A percentile compares a stretch with the other conserved stretches of the same genome.
phyloP scores from a whole-genome alignment of 2,797 vertebrate genomes.

The Megaceryle alcyon region DNA sequence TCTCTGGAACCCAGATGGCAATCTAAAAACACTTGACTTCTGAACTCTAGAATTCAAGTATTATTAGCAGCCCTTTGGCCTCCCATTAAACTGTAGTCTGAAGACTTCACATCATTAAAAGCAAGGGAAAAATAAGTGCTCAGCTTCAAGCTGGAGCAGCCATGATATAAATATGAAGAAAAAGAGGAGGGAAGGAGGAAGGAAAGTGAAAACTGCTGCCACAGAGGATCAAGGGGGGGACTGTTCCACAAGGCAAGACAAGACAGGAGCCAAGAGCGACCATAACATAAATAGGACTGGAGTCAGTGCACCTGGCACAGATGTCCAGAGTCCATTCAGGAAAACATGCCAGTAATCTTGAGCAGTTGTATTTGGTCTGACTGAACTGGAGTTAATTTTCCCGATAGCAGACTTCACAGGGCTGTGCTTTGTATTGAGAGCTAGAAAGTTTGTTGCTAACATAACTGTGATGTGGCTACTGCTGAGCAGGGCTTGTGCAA shows the following conservation, averaged over 20 bases:
- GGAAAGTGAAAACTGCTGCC: not conserved
- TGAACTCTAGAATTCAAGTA: slow-evolving; percentile 48
- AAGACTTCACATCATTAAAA: slow-evolving; percentile 30
- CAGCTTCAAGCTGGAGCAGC: not conserved
- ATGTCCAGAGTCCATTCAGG: not conserved
- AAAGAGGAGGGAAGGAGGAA: not conserved
- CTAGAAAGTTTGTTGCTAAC: too few relatives aligned
- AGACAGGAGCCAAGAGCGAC: not conserved
- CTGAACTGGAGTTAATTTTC: too few relatives aligned
- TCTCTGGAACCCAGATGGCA: slow-evolving; percentile 34
- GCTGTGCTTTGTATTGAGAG: too few relatives aligned
- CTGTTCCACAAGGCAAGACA: not conserved
- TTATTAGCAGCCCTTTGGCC: slow-evolving; percentile 57
- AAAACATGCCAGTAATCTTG: not conserved
- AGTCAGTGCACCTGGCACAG: accelerated
- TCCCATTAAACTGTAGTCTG: slow-evolving; percentile 23
- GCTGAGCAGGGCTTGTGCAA: too few relatives aligned
- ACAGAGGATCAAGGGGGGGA: not conserved
- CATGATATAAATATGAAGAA: not conserved
- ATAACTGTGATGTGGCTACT: too few relatives aligned
- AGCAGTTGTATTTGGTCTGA: not conserved
- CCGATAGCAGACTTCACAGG: too few relatives aligned
- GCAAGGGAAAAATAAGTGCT: not conserved
- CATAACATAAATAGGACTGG: not conserved
- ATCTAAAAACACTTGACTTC: slow-evolving; percentile 54